Percentiles rank a stretch among this genome's conserved stretches.
Evolutionary conservation across 2,888 invertebrate species (phyloP).

Genomic region (Agrilus cyanescens): DNA sequence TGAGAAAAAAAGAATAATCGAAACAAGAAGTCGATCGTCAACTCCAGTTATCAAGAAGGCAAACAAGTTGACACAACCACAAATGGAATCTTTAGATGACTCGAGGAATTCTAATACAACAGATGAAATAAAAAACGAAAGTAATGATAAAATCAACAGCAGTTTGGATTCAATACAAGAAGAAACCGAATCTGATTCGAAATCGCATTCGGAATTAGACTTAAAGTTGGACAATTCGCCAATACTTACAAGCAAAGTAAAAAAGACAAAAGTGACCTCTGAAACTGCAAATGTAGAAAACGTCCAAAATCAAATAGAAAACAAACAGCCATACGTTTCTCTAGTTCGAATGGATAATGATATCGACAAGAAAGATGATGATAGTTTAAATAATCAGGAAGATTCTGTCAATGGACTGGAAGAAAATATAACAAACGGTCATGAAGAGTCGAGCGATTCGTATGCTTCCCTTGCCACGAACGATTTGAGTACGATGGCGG

Average conservation of each 20-base stretch:
- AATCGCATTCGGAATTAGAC: too few relatives aligned
- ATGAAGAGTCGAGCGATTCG: conserved; percentile 7
- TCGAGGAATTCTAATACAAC: too few relatives aligned
- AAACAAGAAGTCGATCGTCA: conserved; percentile 8
- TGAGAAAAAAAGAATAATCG: background rate
- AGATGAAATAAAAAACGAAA: too few relatives aligned
- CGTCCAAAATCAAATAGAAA: background rate
- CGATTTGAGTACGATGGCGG: conserved; percentile 25
- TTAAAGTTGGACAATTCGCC: too few relatives aligned
- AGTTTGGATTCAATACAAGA: too few relatives aligned
- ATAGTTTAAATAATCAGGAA: background rate
- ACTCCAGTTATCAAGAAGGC: conserved; percentile 3
- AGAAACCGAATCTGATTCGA: too few relatives aligned
- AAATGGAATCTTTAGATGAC: too few relatives aligned
- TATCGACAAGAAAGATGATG: background rate
- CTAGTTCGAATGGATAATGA: background rate
- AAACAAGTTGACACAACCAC: background rate
- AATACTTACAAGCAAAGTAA: too few relatives aligned
- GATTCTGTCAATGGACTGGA: background rate
- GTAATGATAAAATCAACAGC: too few relatives aligned
- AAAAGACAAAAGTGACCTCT: too few relatives aligned
- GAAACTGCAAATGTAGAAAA: background rate
- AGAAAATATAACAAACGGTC: conserved; percentile 1
- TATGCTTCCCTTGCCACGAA: conserved; percentile 11
- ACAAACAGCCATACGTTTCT: too few relatives aligned